Evolutionary conservation across 2,113 vertebrate species (phyloP), one percentile per base, ranked within the genome.

Genomic region (Pluvianellus socialis): DNA sequence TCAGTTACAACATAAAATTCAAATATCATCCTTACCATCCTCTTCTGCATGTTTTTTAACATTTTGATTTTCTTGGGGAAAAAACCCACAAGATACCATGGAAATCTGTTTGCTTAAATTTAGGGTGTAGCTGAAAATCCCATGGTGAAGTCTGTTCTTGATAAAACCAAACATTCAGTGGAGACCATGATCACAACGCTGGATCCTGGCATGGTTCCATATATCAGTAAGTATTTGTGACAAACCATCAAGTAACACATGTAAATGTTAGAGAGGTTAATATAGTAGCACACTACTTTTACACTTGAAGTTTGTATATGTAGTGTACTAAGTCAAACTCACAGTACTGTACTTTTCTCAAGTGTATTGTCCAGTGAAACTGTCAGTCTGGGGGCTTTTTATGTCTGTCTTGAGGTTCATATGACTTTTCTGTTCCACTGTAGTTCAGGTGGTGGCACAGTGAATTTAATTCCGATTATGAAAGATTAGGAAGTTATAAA

Each of bases 171-270:
- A 81, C 98, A 99, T 97, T 99, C 99, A 0, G 98, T 99, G 33
- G 99, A 99, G 98, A 99, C 98, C 27, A 99, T 99, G 99, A 99
- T 99, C 86, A 99, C 99, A 9, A 99, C 99, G 1, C 98, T 99
- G 98, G 99, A 99, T 94, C 99, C 99, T 30, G 99, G 99, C 96
- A 99, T 99, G 99, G 99, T 98, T 95, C 99, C 99, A 0, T 99
- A 99, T 90, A 99, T 99, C 96, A 99, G 99, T 99, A 97, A 97
- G 99, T 99, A 80, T 26, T 83, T 47, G n/a, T 38, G 21, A 47
- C 55, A 95, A 82, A 80, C 14, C 14, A 3, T n/a, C 14, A 55
- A 32, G 10, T 61, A 19, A 40, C 49, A 52, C 6, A 18, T 65
- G 28, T 49, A 67, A 77, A 38, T 65, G 11, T 38, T 52, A 23